These are phyloP conservation scores for Osmerus eperlanus DNA, from an alignment of 2,113 vertebrate species.

Conservation along the genomic window DNA sequence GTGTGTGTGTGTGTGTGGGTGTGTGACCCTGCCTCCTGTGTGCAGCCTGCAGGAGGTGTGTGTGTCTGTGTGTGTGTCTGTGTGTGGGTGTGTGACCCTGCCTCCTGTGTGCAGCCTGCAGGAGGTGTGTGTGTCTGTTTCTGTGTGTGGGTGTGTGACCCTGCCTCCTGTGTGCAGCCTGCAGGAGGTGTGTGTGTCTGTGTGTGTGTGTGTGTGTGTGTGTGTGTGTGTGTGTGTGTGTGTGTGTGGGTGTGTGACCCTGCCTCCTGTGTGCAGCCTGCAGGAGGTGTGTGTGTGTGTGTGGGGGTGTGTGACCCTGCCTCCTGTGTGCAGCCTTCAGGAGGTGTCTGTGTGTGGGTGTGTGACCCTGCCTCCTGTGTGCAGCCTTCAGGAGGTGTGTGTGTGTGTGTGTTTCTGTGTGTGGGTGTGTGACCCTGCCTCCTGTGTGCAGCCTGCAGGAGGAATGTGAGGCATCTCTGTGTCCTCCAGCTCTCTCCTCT, in stretches of 20 bases:
- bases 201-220: not conserved
- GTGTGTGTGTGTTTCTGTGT: slow-evolving; percentile 45
- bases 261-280: slow-evolving; percentile 70
- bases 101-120: no score
- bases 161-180: no score
- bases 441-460: slow-evolving; percentile 84
- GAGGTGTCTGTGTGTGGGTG: not conserved
- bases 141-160: no score
- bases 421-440: not conserved
- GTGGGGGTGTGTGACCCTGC: not conserved
- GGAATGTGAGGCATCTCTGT: slow-evolving; percentile 88
- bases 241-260: not conserved
- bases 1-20: no score
- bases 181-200: no score
- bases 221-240: slow-evolving; percentile 4
- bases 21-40: no score
- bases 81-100: no score
- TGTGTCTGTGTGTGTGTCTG: no score
- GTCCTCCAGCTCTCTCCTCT: slow-evolving; percentile 79
- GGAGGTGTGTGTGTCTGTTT: no score
- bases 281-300: slow-evolving; percentile 84
- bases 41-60: no score
- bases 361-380: slow-evolving; percentile 1
- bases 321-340: slow-evolving; percentile 72
- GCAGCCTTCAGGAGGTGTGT: slow-evolving; percentile 60